Base-by-base conservation (phyloP, 2,888 invertebrate species). In the Eristalis pertinax region DNA sequence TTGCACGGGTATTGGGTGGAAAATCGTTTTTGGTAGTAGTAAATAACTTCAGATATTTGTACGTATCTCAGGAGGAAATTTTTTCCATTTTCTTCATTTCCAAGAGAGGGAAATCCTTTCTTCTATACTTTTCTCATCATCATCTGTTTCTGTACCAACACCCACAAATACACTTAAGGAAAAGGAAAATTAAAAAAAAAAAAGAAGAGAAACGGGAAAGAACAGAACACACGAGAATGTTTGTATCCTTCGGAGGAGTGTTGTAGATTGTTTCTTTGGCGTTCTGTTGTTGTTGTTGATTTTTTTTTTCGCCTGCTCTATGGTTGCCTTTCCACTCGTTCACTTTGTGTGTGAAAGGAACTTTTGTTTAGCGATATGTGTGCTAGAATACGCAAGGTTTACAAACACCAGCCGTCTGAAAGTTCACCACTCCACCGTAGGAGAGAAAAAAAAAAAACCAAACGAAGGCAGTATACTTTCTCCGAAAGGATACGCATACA, bases 331-430 rank as follows among this genome's bases (percentile, higher is more conserved):
- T 29, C 4, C 29, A 29, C 29, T 29, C 32, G 32, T 32, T 8
- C 32, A 32, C 58, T 60, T 65, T 72, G 72, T 73, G 60, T 79
- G 72, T 67, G 43, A 73, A 79, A 73, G 72, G 58, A 64, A 85
- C 73, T 81, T 85, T 85, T 85, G 81, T 73, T 85, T 81, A 64
- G 68, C 77, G 77, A 85, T 77, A 77, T 85, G 81, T 85, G 85
- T 85, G 85, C 76, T 82, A 73, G 73, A 81, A 69, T 73, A 85
- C 85, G 85, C 85, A 82, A 81, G 85, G 85, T 85, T 85, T 85
- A 76, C 68, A 76, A 85, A 79, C 76, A 76, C 77, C 67, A 76
- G 68, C 81, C 73, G 82, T 81, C 69, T 73, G 63, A 85, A 85
- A 85, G 74, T 78, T 82, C 64, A 78, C 41, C 73, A 74, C 77